Conservation (phyloP, 1,140 invertebrate species). For the Aleiodes sp. region DNA sequence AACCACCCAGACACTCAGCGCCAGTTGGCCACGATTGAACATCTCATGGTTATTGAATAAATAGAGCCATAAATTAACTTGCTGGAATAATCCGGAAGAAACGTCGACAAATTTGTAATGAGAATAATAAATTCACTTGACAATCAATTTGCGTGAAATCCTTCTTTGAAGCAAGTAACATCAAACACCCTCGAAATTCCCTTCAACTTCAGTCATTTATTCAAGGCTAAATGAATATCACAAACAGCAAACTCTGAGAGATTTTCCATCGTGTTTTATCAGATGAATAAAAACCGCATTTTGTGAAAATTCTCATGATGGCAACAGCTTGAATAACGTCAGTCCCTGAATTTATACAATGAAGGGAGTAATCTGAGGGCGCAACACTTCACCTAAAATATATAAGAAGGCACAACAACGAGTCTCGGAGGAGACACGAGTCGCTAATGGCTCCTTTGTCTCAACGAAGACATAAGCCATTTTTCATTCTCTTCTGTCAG, state of each 20-base stretch:
- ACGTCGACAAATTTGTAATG: not conserved
- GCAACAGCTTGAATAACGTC: slow-evolving; percentile 5
- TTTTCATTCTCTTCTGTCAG: slow-evolving; percentile 48
- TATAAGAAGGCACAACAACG: too few relatives aligned
- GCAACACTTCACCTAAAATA: not conserved
- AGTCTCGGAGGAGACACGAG: slow-evolving; percentile 29
- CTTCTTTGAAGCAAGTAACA: too few relatives aligned
- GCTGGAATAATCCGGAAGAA: not conserved
- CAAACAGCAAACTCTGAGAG: not conserved
- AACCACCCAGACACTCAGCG: not conserved
- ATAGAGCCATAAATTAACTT: slow-evolving; percentile 14
- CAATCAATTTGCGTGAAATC: not conserved
- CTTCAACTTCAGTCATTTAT: too few relatives aligned
- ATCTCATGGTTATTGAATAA: slow-evolving; percentile 13
- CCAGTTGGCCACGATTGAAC: not conserved
- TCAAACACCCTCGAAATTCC: not conserved
- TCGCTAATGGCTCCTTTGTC: slow-evolving; percentile 51
- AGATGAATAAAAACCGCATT: not conserved
- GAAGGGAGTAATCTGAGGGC: slow-evolving; percentile 4
- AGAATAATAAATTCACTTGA: slow-evolving; percentile 6
- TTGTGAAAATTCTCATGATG: not conserved
- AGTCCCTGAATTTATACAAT: slow-evolving; percentile 1
- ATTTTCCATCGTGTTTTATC: too few relatives aligned
- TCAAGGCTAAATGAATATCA: too few relatives aligned
- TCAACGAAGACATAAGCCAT: slow-evolving; percentile 41